Evolutionary conservation across 1,140 invertebrate genomes (phyloP).

Genomic region (Carposina sasakii): DNA sequence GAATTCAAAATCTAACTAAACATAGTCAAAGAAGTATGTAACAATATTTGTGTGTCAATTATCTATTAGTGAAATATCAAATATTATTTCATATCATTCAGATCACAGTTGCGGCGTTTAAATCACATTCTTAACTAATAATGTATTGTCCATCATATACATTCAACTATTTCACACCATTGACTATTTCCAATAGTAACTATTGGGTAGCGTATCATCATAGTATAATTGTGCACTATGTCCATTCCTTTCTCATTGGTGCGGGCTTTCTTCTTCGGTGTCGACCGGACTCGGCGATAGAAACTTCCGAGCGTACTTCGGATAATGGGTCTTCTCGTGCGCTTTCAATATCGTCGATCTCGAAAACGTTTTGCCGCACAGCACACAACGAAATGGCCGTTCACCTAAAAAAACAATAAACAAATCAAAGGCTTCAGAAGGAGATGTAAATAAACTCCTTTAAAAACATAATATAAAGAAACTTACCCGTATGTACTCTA

Average conservation of each 20-base stretch:
- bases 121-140: conserved; percentile 72
- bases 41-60: conserved; percentile 59
- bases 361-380: conserved; percentile 93
- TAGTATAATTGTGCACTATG: conserved; percentile 38
- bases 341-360: conserved; percentile 91
- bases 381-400: conserved; percentile 88
- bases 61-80: conserved; percentile 72
- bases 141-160: conserved; percentile 65
- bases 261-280: conserved; percentile 84
- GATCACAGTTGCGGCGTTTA: conserved; percentile 74
- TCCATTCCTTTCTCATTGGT: conserved; percentile 73
- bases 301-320: conserved; percentile 90
- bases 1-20: conserved; percentile 35
- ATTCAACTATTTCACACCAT: conserved; percentile 44
- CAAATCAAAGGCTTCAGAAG: not conserved
- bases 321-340: conserved; percentile 93
- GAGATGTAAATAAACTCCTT: not conserved
- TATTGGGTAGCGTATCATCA: conserved; percentile 42
- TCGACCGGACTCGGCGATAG: conserved; percentile 88
- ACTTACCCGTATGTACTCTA: conserved; percentile 87
- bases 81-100: conserved; percentile 74
- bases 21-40: conserved; percentile 43
- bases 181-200: conserved; percentile 37
- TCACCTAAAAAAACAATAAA: conserved; percentile 74
- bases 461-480: conserved; percentile 9